Percentiles rank a stretch among this genome's conserved stretches.
phyloP scores from a whole-genome alignment of 1,140 invertebrate genomes.

The Leguminivora glycinivorella region DNA sequence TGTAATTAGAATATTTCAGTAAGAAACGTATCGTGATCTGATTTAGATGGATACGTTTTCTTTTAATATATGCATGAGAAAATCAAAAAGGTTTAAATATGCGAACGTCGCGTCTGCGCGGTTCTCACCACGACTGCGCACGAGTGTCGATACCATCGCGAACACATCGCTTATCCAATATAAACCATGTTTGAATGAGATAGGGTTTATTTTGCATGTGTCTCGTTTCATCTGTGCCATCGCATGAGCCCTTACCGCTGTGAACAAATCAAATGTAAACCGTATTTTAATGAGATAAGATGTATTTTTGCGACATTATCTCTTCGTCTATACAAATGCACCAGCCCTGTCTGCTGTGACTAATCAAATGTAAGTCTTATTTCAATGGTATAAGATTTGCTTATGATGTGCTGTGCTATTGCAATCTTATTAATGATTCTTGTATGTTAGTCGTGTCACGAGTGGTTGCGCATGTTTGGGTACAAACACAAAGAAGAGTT shows the following conservation, averaged over 20 bases:
- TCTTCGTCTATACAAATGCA: neutral
- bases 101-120: neutral
- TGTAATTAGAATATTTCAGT: no score
- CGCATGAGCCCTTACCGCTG: neutral
- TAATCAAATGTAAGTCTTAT: neutral
- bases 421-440: neutral
- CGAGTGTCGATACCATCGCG: neutral
- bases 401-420: neutral
- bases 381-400: neutral
- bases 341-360: neutral
- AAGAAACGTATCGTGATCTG: no score
- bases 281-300: neutral
- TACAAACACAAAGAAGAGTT: neutral
- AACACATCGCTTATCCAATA: neutral
- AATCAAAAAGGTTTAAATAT: neutral
- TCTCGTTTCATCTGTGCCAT: neutral
- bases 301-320: neutral
- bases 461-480: neutral
- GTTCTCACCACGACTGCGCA: slow-evolving; percentile 7
- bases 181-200: neutral
- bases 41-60: neutral
- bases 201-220: neutral
- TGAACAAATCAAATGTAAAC: neutral
- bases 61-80: neutral
- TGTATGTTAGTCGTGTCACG: neutral